A percentile compares a stretch with the other conserved stretches of the same genome.
Conservation (phyloP, 2,888 invertebrate species). For the Drosophila borborema region DNA sequence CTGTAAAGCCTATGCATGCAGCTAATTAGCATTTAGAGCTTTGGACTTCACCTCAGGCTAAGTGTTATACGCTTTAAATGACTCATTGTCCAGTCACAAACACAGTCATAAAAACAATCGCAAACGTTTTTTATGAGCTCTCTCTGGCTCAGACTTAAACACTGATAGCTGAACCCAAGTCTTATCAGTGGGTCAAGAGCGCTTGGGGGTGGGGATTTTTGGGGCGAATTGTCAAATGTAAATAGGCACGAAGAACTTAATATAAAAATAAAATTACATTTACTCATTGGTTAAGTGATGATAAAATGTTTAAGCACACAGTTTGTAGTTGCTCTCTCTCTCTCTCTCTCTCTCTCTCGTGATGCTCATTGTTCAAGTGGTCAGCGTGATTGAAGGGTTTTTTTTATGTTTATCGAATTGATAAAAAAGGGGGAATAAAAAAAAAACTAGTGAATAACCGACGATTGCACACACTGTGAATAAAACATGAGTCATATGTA, state of each 20-base stretch:
- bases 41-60: conserved; percentile 52
- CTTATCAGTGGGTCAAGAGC: conserved; percentile 11
- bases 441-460: conserved; percentile 16
- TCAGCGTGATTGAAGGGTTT: conserved; percentile 45
- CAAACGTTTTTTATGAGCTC: conserved; percentile 53
- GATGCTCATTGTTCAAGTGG: conserved; percentile 32
- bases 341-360: not conserved
- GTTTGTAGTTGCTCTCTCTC: not conserved
- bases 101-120: conserved; percentile 41
- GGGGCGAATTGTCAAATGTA: conserved; percentile 38
- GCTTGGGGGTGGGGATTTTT: not conserved
- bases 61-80: conserved; percentile 50
- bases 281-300: conserved; percentile 60
- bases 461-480: conserved; percentile 28
- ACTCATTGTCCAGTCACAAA: conserved; percentile 65
- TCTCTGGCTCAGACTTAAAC: conserved; percentile 25
- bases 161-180: conserved; percentile 43
- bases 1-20: conserved; percentile 18
- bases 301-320: conserved; percentile 63
- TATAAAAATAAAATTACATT: conserved; percentile 56
- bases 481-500: not conserved
- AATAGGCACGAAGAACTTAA: conserved; percentile 45
- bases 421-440: conserved; percentile 34
- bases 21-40: conserved; percentile 62
- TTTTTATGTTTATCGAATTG: conserved; percentile 55